Evolutionary conservation across 2,113 vertebrate species (phyloP).

Genomic region (Lasiurus cinereus): DNA sequence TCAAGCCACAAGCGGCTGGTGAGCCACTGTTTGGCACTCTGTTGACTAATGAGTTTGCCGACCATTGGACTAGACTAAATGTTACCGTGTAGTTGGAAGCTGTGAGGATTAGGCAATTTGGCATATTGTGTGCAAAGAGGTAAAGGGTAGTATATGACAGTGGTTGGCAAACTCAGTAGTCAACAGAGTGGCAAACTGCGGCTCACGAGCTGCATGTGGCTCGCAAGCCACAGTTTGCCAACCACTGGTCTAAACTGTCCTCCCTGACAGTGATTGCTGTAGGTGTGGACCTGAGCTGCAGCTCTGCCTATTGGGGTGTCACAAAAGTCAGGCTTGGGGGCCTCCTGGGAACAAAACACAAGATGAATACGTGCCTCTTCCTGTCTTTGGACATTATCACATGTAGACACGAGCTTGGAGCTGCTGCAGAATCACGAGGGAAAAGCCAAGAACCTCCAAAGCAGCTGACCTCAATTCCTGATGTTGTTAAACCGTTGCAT

Average conservation of each 20-base stretch:
- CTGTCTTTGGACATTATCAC: background rate
- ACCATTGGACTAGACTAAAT: too few species aligned
- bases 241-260: background rate
- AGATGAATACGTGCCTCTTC: background rate
- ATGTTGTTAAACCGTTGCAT: background rate
- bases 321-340: background rate
- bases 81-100: too few species aligned
- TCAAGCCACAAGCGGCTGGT: too few species aligned
- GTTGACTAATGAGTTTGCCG: too few species aligned
- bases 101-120: too few species aligned
- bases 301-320: background rate
- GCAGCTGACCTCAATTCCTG: background rate
- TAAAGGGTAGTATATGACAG: too few species aligned
- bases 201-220: too few species aligned
- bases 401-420: background rate
- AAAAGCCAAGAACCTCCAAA: background rate
- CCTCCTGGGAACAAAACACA: background rate
- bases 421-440: background rate
- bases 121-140: too few species aligned
- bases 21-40: too few species aligned
- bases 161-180: too few species aligned
- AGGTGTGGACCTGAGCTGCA: background rate
- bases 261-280: background rate
- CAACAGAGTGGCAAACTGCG: too few species aligned
- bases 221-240: too few species aligned